A percentile compares a stretch with the other conserved stretches of the same genome.
phyloP scores from a whole-genome alignment of 2,888 invertebrate genomes.

The Lasioglossum lativentre region DNA sequence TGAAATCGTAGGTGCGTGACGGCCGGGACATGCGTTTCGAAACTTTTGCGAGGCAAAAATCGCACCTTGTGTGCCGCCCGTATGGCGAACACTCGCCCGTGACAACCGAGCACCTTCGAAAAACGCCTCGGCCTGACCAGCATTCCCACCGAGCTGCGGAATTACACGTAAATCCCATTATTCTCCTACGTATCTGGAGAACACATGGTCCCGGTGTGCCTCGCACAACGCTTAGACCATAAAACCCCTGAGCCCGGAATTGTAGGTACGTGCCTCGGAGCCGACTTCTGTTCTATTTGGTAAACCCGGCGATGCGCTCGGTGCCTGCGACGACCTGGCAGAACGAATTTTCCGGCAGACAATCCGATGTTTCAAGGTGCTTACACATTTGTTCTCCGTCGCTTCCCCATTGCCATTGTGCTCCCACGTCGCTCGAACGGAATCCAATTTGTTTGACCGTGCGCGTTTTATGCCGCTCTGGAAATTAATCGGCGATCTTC shows the following conservation, averaged over 20 bases:
- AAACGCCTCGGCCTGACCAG: conserved; percentile 39
- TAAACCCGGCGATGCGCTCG: conserved; percentile 16
- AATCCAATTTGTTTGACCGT: not conserved
- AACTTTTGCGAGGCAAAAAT: conserved; percentile 52
- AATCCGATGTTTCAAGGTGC: conserved; percentile 12
- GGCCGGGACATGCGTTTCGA: conserved; percentile 59
- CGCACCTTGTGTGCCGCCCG: conserved; percentile 52
- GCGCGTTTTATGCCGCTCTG: too few species aligned
- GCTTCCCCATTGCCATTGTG: not conserved
- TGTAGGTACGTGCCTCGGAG: conserved; percentile 48
- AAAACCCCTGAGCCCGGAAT: conserved; percentile 51
- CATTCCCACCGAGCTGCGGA: conserved; percentile 52
- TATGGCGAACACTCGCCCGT: conserved; percentile 67
- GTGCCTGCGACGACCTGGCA: not conserved
- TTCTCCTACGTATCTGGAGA: conserved; percentile 71
- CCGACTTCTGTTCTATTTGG: conserved; percentile 31
- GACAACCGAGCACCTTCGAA: conserved; percentile 39
- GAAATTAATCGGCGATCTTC: not conserved
- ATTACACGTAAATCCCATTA: conserved; percentile 77
- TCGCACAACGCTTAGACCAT: conserved; percentile 40
- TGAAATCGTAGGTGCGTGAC: conserved; percentile 69
- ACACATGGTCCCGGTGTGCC: conserved; percentile 68
- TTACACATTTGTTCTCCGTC: not conserved
- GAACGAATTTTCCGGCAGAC: conserved; percentile 24
- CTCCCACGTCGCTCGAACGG: not conserved